Conservation (phyloP, 1,140 invertebrate species). For the Gonatopus flavifemur region DNA sequence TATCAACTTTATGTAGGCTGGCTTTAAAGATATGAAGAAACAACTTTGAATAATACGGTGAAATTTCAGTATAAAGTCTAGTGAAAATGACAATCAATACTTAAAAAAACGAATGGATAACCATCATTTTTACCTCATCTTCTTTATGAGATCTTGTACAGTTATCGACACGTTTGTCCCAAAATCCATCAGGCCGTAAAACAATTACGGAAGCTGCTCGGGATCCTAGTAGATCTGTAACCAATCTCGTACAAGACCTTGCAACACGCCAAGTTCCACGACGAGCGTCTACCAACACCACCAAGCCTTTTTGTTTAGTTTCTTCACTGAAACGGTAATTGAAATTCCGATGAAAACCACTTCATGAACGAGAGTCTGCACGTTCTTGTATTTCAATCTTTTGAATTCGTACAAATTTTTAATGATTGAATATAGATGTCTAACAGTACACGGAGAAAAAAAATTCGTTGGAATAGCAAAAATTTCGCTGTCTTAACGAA, state of each 20-base stretch:
- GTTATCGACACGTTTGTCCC: slow-evolving; percentile 73
- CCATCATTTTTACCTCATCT: slow-evolving; percentile 65
- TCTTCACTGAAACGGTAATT: slow-evolving; percentile 57
- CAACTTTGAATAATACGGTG: slow-evolving; percentile 10
- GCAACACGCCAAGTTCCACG: slow-evolving; percentile 66
- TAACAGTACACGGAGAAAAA: not conserved
- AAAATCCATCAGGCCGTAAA: slow-evolving; percentile 70
- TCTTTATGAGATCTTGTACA: slow-evolving; percentile 68
- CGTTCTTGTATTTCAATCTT: no score
- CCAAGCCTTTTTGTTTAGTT: slow-evolving; percentile 59
- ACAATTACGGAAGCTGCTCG: slow-evolving; percentile 63
- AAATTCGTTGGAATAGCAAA: no score
- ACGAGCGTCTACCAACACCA: slow-evolving; percentile 67
- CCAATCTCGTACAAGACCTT: slow-evolving; percentile 63
- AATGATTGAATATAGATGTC: not conserved
- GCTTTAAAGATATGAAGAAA: no score
- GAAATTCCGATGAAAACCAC: no score
- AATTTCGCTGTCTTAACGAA: no score
- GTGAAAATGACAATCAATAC: not conserved
- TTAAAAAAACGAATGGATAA: not conserved
- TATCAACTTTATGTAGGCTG: slow-evolving; percentile 64
- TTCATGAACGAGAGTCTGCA: no score
- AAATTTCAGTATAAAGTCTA: slow-evolving; percentile 1
- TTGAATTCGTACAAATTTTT: not conserved
- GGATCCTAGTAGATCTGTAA: slow-evolving; percentile 58